A percentile compares a stretch with the other conserved stretches of the same genome.
Evolutionary conservation across 2,888 invertebrate genomes (phyloP).

Genomic region (Phortica okadai): DNA sequence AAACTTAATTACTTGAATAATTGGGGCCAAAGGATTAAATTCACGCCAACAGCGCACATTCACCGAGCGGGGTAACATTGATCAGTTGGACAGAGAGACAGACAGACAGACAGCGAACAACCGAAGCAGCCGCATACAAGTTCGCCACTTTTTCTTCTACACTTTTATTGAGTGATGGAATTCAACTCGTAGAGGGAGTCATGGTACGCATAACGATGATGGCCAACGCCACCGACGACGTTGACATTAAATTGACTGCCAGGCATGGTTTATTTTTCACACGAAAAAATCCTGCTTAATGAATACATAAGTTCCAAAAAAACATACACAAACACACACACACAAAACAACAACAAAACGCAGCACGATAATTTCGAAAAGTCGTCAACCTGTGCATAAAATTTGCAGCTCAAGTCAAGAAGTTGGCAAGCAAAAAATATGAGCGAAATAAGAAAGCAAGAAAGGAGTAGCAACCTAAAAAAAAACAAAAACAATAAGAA

Average conservation of each 20-base stretch:
- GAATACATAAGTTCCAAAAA: conserved; percentile 65
- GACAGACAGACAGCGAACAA: conserved; percentile 33
- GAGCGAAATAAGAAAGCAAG: conserved; percentile 22
- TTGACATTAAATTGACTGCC: conserved; percentile 61
- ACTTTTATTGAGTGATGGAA: conserved; percentile 5
- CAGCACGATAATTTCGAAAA: conserved; percentile 63
- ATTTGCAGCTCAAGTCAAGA: conserved; percentile 42
- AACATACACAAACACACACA: conserved; percentile 34
- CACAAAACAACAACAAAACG: conserved; percentile 22
- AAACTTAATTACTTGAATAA: conserved; percentile 75
- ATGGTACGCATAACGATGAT: conserved; percentile 48
- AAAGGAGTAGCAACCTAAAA: conserved; percentile 14
- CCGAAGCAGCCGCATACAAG: conserved; percentile 35
- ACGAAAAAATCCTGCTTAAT: conserved; percentile 72
- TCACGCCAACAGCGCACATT: conserved; percentile 52
- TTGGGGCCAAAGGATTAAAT: conserved; percentile 74
- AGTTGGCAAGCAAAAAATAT: conserved; percentile 32
- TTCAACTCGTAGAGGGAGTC: conserved; percentile 30
- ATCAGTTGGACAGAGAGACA: conserved; percentile 43
- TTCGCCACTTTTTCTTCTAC: background rate
- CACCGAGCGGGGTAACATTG: conserved; percentile 34
- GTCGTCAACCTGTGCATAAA: conserved; percentile 66
- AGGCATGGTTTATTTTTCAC: conserved; percentile 67
- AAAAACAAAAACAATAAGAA: background rate
- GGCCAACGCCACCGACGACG: conserved; percentile 70